Base-by-base conservation (phyloP, 2,797 vertebrate genomes). In the Capromys pilorides region DNA sequence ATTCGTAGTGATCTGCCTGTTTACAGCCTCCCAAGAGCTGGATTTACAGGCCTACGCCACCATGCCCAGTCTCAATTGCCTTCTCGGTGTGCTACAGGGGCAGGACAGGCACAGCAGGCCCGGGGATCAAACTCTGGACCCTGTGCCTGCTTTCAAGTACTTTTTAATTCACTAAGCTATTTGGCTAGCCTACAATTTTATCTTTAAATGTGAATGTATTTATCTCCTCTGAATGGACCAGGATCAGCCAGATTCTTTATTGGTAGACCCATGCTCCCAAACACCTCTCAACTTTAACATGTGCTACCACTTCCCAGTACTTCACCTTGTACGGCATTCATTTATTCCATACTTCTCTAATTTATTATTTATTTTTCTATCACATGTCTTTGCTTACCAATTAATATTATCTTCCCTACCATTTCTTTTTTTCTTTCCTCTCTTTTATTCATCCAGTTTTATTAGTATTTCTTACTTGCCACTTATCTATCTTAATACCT, bases 381-480 rank as follows among this genome's bases (percentile, higher is more conserved):
- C 54, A 24, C 8, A 49, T 36, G 2, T 12, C 11, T 86, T 81
- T 66, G 36, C 67, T 88, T 75, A 73, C 33, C n/a, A 45, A 54
- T 51, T 13, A 71, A 8, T 16, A 18, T n/a, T 90, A 13, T 84
- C 13, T 79, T 6, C 0, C 39, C 21, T 28, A 3, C 0, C n/a
- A 62, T 31, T 69, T 91, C 1, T 8, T 28, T 64, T 64, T 85
- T 13, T 41, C 5, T 31, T 86, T 78, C 26, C 22, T 41, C 36
- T n/a, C 49, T 85, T 21, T 81, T 62, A 22, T 0, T 0, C 12
- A 9, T 3, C 0, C 7, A 11, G 12, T 67, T 19, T 36, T n/a
- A n/a, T 88, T 81, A 45, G 64, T 24, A 14, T 36, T 71, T 84
- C 9, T 84, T 59, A 89, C 24, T 24, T n/a, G 10, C 0, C 67